A percentile compares a stretch with the other conserved stretches of the same genome.
phyloP scores from a whole-genome alignment of 1,140 invertebrate genomes.

The Drosophila neocordata region DNA sequence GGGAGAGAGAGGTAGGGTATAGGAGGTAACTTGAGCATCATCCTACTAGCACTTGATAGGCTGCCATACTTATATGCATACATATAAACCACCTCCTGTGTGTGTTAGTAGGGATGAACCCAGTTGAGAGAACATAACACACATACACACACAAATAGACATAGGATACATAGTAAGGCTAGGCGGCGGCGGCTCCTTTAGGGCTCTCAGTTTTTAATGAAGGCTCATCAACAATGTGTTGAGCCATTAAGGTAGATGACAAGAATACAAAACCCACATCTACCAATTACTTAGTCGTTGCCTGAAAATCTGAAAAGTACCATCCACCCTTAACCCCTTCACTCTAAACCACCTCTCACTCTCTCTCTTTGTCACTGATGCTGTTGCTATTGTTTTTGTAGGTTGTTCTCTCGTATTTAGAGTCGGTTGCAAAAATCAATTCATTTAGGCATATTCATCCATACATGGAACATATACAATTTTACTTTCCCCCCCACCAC shows the following conservation, averaged over 20 bases:
- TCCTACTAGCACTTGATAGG: constrained; percentile 61
- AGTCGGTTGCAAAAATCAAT: not conserved
- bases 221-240: constrained; percentile 69
- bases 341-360: not conserved
- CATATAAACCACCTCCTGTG: not conserved
- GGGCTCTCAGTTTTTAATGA: constrained; percentile 65
- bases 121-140: not conserved
- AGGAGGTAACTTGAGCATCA: constrained; percentile 38
- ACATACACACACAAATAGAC: not conserved
- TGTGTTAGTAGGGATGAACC: not conserved
- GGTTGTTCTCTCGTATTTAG: not conserved
- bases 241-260: constrained; percentile 21
- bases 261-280: constrained; percentile 13
- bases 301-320: not conserved
- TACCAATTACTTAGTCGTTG: constrained; percentile 46
- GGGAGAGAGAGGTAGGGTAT: not conserved
- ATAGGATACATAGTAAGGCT: not conserved
- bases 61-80: not conserved
- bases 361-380: too few species aligned
- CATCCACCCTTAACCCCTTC: not conserved
- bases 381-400: too few species aligned
- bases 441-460: constrained; percentile 20
- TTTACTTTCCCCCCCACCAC: not conserved
- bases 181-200: not conserved
- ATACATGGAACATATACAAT: not conserved